A percentile compares a stretch with the other conserved stretches of the same genome.
phyloP scores from a whole-genome alignment of 2,888 invertebrate species.

The Rapana venosa region DNA sequence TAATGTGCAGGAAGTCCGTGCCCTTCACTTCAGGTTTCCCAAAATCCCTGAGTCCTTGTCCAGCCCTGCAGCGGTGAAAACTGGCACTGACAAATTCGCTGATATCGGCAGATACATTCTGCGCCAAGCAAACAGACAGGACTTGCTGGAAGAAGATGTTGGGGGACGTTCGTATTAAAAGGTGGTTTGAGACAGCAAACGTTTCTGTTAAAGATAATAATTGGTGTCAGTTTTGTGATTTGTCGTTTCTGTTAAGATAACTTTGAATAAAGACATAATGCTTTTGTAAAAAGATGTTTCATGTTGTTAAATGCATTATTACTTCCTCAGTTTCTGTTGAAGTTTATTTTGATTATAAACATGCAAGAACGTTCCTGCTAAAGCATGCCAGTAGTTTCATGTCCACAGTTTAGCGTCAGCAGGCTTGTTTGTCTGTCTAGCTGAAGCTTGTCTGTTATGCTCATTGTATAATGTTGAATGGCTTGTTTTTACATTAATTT shows the following conservation, averaged over 20 bases:
- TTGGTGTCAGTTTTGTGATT: background rate
- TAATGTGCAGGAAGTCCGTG: conserved; percentile 20
- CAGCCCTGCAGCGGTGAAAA: conserved; percentile 1
- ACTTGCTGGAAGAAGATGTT: background rate
- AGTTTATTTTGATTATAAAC: too few relatives aligned
- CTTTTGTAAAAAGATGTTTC: background rate
- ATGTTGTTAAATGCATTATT: background rate
- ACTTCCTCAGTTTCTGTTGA: too few relatives aligned
- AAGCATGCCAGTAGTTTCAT: too few relatives aligned
- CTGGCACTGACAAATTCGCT: conserved; percentile 22
- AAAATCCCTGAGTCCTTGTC: conserved; percentile 32
- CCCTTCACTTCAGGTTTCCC: conserved; percentile 41
- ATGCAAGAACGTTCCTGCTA: too few relatives aligned
- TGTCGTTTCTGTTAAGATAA: background rate
- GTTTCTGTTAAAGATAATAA: background rate
- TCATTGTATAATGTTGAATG: too few relatives aligned
- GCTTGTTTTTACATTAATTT: too few relatives aligned
- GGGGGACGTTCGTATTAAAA: background rate
- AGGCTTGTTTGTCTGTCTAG: too few relatives aligned
- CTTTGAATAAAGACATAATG: background rate
- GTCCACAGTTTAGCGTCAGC: too few relatives aligned
- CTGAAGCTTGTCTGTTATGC: too few relatives aligned
- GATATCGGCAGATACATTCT: conserved; percentile 31
- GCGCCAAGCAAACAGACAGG: background rate
- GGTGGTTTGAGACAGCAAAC: background rate